A percentile compares a stretch with the other conserved stretches of the same genome.
phyloP scores from a whole-genome alignment of 1,140 invertebrate genomes.

The Penaeus chinensis region DNA sequence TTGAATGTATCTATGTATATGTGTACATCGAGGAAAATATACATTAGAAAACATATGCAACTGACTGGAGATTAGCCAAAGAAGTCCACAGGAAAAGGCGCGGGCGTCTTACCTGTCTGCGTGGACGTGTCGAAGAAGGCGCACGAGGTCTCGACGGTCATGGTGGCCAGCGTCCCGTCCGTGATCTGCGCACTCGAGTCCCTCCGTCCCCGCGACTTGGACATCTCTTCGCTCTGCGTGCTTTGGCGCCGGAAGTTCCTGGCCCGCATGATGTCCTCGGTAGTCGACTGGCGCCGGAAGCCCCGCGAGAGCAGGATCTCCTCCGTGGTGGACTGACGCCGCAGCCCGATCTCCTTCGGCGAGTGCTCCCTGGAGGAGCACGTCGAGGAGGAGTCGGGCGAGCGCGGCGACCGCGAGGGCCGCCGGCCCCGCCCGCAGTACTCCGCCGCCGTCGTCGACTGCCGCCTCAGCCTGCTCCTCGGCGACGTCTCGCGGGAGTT shows the following conservation, averaged over 20 bases:
- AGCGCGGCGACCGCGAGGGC: constrained; percentile 70
- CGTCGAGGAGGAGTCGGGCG: constrained; percentile 79
- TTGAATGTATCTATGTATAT: constrained; percentile 33
- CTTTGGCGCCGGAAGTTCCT: constrained; percentile 81
- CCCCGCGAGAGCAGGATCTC: constrained; percentile 90
- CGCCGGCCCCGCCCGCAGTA: constrained; percentile 67
- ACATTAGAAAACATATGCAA: background rate
- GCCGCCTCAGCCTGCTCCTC: constrained; percentile 60
- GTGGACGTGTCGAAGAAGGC: constrained; percentile 93
- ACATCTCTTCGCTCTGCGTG: constrained; percentile 68
- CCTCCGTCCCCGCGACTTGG: constrained; percentile 79
- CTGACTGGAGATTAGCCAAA: no score
- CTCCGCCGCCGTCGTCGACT: constrained; percentile 64
- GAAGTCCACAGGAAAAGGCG: background rate
- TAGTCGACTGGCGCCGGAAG: constrained; percentile 88
- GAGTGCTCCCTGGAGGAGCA: constrained; percentile 76
- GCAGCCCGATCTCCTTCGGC: constrained; percentile 65
- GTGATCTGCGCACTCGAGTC: constrained; percentile 91
- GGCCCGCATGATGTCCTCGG: constrained; percentile 91
- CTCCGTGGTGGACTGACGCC: constrained; percentile 89
- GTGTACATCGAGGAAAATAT: background rate
- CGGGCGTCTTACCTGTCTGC: constrained; percentile 79
- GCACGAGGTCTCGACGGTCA: constrained; percentile 91
- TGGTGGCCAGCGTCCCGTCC: constrained; percentile 90
- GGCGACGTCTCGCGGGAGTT: constrained; percentile 63